Percentiles rank a stretch among this genome's conserved stretches.
phyloP scores from a whole-genome alignment of 2,888 invertebrate genomes.

The Taenaris catops region DNA sequence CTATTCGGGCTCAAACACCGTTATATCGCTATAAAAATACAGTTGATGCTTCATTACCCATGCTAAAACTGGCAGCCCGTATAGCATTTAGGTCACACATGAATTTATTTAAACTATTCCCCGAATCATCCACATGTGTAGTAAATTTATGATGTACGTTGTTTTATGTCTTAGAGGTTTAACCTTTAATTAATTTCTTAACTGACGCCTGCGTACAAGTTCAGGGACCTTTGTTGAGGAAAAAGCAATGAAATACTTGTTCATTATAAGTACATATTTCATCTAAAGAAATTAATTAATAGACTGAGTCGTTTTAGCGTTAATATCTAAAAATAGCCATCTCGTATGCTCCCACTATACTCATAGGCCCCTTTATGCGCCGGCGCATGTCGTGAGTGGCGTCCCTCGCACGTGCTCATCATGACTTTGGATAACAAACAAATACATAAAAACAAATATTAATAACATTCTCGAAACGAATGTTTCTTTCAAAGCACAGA shows the following conservation, averaged over 20 bases:
- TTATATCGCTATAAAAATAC: conserved; percentile 29
- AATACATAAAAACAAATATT: no score
- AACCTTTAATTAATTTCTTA: not conserved
- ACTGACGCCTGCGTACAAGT: not conserved
- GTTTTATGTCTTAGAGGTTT: not conserved
- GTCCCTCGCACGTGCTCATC: conserved; percentile 59
- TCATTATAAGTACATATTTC: not conserved
- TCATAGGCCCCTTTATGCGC: conserved; percentile 40
- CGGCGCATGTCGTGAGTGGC: conserved; percentile 51
- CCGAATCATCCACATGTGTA: conserved; percentile 35
- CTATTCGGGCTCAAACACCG: conserved; percentile 12
- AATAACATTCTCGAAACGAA: conserved; percentile 46
- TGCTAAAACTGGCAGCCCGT: conserved; percentile 56
- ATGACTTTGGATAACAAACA: no score
- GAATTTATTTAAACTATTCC: conserved; percentile 35
- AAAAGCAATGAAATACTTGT: not conserved
- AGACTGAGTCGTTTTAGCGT: no score
- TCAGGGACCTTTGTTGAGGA: not conserved
- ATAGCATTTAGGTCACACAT: conserved; percentile 55
- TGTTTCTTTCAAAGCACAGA: no score
- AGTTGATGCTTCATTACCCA: conserved; percentile 36
- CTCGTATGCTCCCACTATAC: conserved; percentile 44
- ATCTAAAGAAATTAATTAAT: no score
- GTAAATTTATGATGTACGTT: no score
- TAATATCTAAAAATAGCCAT: conserved; percentile 53